Percentiles rank a stretch among this genome's conserved stretches.
Conservation (phyloP, 2,797 vertebrate species). For the Tiaroga cobitis region DNA sequence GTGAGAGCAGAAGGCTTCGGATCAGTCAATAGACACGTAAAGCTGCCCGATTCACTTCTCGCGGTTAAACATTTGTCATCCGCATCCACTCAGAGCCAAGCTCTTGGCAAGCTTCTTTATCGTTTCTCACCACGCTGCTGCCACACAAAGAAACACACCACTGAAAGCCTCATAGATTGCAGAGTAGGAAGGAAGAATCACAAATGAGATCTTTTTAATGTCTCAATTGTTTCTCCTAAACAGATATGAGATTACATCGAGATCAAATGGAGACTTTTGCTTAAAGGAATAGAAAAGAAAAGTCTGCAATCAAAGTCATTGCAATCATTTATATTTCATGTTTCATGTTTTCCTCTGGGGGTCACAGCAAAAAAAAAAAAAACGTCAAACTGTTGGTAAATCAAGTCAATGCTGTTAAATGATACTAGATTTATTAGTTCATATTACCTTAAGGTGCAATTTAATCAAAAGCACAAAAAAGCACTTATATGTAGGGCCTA, state of each 20-base stretch:
- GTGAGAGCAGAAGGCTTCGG: slow-evolving; percentile 36
- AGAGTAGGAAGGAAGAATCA: neutral
- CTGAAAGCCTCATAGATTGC: slow-evolving; percentile 1
- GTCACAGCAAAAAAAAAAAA: no score
- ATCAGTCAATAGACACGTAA: slow-evolving; percentile 47
- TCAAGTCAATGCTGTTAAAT: no score
- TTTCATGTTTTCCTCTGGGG: no score
- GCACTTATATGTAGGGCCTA: no score
- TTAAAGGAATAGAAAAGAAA: neutral
- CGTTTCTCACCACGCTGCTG: neutral
- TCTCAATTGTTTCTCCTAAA: neutral
- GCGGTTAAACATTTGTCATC: slow-evolving; percentile 50
- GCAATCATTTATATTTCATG: neutral
- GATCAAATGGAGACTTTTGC: neutral
- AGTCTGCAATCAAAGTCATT: neutral
- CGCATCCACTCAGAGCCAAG: slow-evolving; percentile 11
- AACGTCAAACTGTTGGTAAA: no score
- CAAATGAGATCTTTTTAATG: neutral
- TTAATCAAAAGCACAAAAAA: no score
- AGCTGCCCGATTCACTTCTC: slow-evolving; percentile 23
- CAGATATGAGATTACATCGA: neutral
- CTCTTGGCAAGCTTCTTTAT: slow-evolving; percentile 13
- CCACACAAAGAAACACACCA: slow-evolving; percentile 32
- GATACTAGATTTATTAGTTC: no score
- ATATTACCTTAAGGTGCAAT: no score